Percentiles rank a stretch among this genome's conserved stretches.
Conservation (phyloP, 2,797 vertebrate species). For the Fratercula arctica region DNA sequence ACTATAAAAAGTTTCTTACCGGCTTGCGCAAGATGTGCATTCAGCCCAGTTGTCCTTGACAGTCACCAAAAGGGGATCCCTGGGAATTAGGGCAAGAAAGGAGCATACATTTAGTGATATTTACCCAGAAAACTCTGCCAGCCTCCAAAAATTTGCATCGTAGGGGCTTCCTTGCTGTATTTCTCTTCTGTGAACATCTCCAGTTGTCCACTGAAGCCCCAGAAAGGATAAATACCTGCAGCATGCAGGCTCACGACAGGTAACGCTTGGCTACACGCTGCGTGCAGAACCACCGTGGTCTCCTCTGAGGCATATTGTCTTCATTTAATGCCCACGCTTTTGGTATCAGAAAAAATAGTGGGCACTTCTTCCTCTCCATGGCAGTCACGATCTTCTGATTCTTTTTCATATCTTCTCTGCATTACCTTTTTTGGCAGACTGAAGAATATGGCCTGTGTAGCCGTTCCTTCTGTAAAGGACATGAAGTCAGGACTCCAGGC, state of each 20-base stretch:
- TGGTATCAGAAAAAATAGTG: neutral
- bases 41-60: neutral
- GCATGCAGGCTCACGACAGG: fast-evolving
- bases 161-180: neutral
- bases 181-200: neutral
- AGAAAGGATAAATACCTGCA: neutral
- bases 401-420: neutral
- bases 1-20: neutral
- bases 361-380: neutral
- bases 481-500: neutral
- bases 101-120: neutral
- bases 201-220: neutral
- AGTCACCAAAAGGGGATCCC: neutral
- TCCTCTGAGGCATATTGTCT: neutral
- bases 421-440: neutral
- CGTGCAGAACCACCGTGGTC: fast-evolving
- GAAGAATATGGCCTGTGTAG: neutral
- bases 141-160: neutral
- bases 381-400: neutral
- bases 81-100: neutral
- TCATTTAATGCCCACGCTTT: neutral
- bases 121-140: neutral
- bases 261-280: fast-evolving
- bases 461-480: neutral
- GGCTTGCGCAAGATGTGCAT: neutral